Evolutionary conservation across 2,113 vertebrate species (phyloP).

Genomic region (Willisornis vidua): DNA sequence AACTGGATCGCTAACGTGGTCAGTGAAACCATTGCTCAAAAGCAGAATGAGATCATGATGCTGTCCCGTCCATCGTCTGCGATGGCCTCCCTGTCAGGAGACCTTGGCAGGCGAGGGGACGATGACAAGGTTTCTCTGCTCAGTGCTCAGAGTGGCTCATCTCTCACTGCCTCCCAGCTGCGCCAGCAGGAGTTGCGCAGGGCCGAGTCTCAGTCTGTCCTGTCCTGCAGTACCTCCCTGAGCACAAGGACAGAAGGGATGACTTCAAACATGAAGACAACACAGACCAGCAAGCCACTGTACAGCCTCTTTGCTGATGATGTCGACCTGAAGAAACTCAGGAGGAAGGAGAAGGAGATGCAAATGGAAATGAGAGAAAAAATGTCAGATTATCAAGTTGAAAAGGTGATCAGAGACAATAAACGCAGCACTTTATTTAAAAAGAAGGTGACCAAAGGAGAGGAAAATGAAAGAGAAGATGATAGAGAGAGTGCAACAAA

Average conservation of each 20-base stretch:
- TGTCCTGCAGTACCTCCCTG: constrained; percentile 66
- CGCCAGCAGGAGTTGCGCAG: constrained; percentile 28
- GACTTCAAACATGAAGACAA: constrained; percentile 71
- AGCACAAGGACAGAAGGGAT: constrained; percentile 36
- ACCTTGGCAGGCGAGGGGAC: constrained; percentile 61
- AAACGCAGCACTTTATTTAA: constrained; percentile 94
- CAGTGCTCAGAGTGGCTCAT: constrained; percentile 76
- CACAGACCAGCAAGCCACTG: constrained; percentile 87
- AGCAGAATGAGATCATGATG: constrained; percentile 86
- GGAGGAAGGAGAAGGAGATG: constrained; percentile 87
- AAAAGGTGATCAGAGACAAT: constrained; percentile 91
- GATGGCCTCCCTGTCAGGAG: constrained; percentile 64
- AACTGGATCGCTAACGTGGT: constrained; percentile 95
- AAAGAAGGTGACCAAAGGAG: constrained; percentile 87
- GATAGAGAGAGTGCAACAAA: constrained; percentile 44
- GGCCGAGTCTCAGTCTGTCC: constrained; percentile 68
- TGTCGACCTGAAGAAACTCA: constrained; percentile 85
- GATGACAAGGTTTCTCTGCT: constrained; percentile 83
- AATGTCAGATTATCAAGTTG: constrained; percentile 86
- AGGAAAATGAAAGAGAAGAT: constrained; percentile 62
- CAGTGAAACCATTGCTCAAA: constrained; percentile 91
- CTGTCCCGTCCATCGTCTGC: constrained; percentile 72
- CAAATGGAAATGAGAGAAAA: constrained; percentile 87
- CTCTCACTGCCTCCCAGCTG: constrained; percentile 61
- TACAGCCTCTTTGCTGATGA: constrained; percentile 93